These are phyloP conservation scores for Leucophenga varia DNA, from an alignment of 1,140 invertebrate species.

Conservation along the genomic window DNA sequence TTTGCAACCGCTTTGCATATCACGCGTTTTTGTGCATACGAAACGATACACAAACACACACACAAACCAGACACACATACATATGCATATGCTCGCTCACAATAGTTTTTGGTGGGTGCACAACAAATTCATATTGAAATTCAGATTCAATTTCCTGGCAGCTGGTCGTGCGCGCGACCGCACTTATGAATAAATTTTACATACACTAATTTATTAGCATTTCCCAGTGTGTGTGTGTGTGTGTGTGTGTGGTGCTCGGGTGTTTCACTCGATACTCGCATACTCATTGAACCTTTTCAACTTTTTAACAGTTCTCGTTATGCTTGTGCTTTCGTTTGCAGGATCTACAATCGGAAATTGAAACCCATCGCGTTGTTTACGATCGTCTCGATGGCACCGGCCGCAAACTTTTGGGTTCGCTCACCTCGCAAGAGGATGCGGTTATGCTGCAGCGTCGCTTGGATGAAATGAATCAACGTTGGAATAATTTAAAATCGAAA, in stretches of 20 bases:
- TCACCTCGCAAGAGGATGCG: conserved; percentile 82
- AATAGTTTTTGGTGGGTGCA: conserved; percentile 9
- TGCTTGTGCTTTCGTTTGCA: too few species aligned
- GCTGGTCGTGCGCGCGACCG: conserved; percentile 1
- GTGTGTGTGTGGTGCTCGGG: background rate
- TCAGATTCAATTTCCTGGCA: conserved; percentile 25
- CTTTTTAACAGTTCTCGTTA: conserved; percentile 35
- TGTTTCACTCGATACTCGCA: background rate
- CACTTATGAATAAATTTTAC: conserved; percentile 29
- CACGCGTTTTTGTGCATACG: too few species aligned
- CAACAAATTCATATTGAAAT: background rate
- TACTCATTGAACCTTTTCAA: too few species aligned
- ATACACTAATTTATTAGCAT: too few species aligned
- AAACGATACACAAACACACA: too few species aligned
- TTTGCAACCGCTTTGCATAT: conserved; percentile 21
- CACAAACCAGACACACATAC: too few species aligned
- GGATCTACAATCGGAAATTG: conserved; percentile 91
- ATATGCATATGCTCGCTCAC: background rate
- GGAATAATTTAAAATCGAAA: conserved; percentile 86
- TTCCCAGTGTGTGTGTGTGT: too few species aligned
- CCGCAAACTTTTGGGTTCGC: conserved; percentile 73
- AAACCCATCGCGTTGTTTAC: conserved; percentile 84
- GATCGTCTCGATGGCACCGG: conserved; percentile 83
- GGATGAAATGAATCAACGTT: conserved; percentile 93
- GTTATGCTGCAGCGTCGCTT: conserved; percentile 83